These are phyloP conservation scores for Tribolium freemani DNA, from an alignment of 2,888 invertebrate species.

Conservation along the genomic window DNA sequence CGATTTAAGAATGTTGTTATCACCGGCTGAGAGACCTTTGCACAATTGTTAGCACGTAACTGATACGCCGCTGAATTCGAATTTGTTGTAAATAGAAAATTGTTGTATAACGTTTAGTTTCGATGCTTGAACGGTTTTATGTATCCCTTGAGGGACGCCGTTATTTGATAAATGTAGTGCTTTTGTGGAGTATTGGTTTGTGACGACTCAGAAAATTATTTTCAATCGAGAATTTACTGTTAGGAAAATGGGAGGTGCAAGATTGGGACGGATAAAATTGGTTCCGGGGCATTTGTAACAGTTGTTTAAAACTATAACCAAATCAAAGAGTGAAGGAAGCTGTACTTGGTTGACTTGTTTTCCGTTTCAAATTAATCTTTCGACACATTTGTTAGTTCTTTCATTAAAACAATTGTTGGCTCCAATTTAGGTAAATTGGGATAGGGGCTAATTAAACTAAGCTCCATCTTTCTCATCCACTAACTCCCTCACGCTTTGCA, in stretches of 20 bases:
- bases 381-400: conserved; percentile 11
- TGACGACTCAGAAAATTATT: not conserved
- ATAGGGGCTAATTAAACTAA: conserved; percentile 19
- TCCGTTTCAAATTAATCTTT: conserved; percentile 1
- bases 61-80: conserved; percentile 22
- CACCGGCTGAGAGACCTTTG: conserved; percentile 11
- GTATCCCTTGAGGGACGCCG: not conserved
- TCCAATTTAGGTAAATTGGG: conserved; percentile 13
- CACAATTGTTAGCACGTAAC: conserved; percentile 7
- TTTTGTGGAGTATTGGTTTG: not conserved
- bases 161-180: not conserved
- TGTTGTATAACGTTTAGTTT: not conserved
- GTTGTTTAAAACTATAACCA: not conserved
- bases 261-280: not conserved
- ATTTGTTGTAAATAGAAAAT: conserved; percentile 17
- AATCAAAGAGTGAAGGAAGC: no score
- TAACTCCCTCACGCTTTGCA: not conserved
- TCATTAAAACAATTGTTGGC: conserved; percentile 14
- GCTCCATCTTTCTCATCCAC: not conserved
- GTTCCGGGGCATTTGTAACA: not conserved
- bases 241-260: not conserved
- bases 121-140: conserved; percentile 6
- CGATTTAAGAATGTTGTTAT: conserved; percentile 1
- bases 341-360: not conserved
- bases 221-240: not conserved